Percentiles rank a stretch among this genome's conserved stretches.
phyloP scores from a whole-genome alignment of 2,888 invertebrate genomes.

The Apotomis betuletana region DNA sequence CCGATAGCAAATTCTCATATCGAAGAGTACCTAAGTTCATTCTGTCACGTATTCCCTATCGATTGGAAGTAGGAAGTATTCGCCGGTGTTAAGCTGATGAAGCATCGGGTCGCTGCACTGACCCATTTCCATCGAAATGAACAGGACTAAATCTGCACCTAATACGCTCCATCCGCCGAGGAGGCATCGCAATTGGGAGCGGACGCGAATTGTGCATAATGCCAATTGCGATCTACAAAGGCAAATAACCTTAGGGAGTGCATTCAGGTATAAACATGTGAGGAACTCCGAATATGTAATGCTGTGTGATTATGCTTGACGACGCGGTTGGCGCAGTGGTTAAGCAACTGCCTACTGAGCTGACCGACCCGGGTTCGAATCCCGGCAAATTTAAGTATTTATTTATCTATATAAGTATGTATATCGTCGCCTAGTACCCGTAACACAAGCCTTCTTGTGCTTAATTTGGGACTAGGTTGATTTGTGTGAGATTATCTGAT shows the following conservation, averaged over 20 bases:
- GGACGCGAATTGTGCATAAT: constrained; percentile 33
- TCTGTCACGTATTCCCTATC: neutral
- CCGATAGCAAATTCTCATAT: neutral
- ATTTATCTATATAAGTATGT: too few relatives aligned
- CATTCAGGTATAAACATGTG: neutral
- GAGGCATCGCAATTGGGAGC: constrained; percentile 42
- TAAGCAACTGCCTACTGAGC: too few relatives aligned
- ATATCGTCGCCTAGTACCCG: too few relatives aligned
- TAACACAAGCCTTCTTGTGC: too few relatives aligned
- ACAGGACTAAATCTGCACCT: constrained; percentile 54
- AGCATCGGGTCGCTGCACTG: constrained; percentile 49
- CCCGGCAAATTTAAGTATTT: too few relatives aligned
- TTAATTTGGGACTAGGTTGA: too few relatives aligned
- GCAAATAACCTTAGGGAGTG: constrained; percentile 3
- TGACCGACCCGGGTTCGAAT: too few relatives aligned
- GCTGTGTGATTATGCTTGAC: neutral
- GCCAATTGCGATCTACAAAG: constrained; percentile 30
- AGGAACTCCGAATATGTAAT: neutral
- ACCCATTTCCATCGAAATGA: constrained; percentile 59
- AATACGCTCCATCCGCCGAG: constrained; percentile 58
- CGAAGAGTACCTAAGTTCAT: neutral
- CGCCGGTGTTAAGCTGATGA: neutral
- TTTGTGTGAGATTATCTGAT: too few relatives aligned
- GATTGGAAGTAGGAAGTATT: constrained; percentile 1
- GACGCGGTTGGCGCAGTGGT: too few relatives aligned